These are phyloP conservation scores for Actinia equina DNA, from an alignment of 64 coral and sea anemone genomes.

Conservation along the genomic window DNA sequence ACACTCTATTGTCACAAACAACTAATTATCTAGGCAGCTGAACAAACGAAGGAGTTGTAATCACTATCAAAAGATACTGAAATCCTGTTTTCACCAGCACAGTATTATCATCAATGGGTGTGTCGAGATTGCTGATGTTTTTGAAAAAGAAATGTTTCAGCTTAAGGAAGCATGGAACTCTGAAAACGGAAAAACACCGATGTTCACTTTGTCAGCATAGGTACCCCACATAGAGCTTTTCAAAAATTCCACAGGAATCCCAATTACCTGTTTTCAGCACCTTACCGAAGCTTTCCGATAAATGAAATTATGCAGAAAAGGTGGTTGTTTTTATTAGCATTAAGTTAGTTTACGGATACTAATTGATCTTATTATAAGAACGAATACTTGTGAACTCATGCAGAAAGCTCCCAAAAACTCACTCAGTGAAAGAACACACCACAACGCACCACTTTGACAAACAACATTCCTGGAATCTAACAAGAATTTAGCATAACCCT, in stretches of 20 bases:
- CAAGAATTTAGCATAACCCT: background rate
- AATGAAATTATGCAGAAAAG: no score
- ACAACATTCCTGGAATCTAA: background rate
- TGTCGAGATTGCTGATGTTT: background rate
- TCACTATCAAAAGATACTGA: background rate
- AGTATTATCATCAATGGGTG: background rate
- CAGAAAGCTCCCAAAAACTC: background rate
- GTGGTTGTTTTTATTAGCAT: conserved; percentile 9
- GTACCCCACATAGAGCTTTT: background rate
- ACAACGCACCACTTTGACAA: conserved; percentile 13
- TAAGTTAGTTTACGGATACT: background rate
- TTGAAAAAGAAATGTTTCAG: conserved; percentile 4
- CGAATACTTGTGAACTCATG: background rate
- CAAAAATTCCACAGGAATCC: background rate
- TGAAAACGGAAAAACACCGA: background rate
- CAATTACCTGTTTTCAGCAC: background rate
- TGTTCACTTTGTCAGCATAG: no score
- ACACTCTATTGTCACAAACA: background rate
- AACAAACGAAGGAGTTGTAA: background rate
- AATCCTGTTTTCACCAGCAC: background rate
- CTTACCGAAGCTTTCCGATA: no score
- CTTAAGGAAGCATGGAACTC: background rate
- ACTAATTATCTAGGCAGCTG: background rate
- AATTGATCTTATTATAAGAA: background rate
- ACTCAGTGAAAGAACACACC: background rate